Conservation (phyloP, 2,888 invertebrate genomes). For the Ormyrus thymus region DNA sequence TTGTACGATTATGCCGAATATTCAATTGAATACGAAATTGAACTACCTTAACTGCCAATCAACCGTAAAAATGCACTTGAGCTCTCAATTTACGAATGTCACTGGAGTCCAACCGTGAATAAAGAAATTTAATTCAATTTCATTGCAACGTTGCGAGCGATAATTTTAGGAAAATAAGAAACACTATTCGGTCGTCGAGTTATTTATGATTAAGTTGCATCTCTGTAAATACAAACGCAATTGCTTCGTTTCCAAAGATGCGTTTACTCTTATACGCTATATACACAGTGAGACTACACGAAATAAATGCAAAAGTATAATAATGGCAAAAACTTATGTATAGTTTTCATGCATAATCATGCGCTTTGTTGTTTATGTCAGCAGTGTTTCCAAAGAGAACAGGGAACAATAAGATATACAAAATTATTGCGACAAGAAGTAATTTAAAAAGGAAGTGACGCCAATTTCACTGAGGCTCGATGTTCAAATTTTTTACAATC, state of each 20-base stretch:
- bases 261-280: slow-evolving; percentile 18
- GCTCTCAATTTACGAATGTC: slow-evolving; percentile 31
- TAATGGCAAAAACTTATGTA: slow-evolving; percentile 6
- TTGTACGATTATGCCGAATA: neutral
- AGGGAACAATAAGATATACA: neutral
- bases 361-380: slow-evolving; percentile 24
- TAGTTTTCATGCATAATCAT: slow-evolving; percentile 1
- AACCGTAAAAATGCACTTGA: neutral
- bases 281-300: slow-evolving; percentile 17
- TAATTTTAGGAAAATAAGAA: no score
- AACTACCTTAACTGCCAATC: slow-evolving; percentile 27
- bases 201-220: neutral
- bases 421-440: neutral
- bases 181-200: neutral
- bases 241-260: neutral
- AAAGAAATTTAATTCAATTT: slow-evolving; percentile 36
- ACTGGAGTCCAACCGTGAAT: slow-evolving; percentile 51
- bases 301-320: neutral
- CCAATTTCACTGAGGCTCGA: slow-evolving; percentile 31
- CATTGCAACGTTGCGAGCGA: no score
- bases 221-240: slow-evolving; percentile 22
- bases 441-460: neutral
- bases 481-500: neutral
- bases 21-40: slow-evolving; percentile 22
- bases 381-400: neutral